Conservation (phyloP, 2,113 vertebrate species). For the Pygoscelis antarcticus region DNA sequence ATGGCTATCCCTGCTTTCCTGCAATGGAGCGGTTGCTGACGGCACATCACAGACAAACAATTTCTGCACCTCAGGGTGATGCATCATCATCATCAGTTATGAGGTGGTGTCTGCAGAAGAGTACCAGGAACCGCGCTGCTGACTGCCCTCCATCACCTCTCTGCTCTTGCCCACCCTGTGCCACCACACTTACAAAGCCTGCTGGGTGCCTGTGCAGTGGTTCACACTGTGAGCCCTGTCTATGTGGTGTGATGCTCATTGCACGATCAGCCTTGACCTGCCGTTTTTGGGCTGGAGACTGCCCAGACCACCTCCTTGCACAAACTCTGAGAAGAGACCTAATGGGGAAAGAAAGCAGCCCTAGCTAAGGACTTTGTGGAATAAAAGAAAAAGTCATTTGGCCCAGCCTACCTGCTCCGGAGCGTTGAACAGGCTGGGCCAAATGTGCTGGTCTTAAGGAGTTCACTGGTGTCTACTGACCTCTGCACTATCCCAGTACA, state of each 20-base stretch:
- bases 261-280: neutral
- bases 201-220: neutral
- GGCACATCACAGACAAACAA: neutral
- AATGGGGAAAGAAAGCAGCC: neutral
- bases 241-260: too few species aligned
- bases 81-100: too few species aligned
- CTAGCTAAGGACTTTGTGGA: neutral
- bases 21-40: accelerated
- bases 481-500: neutral
- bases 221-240: neutral
- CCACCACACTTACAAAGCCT: neutral
- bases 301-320: neutral
- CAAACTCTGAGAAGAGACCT: neutral
- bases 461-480: neutral
- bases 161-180: neutral
- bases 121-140: neutral
- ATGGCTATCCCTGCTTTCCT: neutral
- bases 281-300: neutral
- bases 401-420: neutral
- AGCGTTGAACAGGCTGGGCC: neutral
- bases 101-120: neutral
- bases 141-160: neutral
- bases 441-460: neutral
- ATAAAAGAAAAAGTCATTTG: neutral
- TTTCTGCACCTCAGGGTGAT: neutral